phyloP scores from a whole-genome alignment of 2,888 invertebrate genomes.

The Agrotis segetum region DNA sequence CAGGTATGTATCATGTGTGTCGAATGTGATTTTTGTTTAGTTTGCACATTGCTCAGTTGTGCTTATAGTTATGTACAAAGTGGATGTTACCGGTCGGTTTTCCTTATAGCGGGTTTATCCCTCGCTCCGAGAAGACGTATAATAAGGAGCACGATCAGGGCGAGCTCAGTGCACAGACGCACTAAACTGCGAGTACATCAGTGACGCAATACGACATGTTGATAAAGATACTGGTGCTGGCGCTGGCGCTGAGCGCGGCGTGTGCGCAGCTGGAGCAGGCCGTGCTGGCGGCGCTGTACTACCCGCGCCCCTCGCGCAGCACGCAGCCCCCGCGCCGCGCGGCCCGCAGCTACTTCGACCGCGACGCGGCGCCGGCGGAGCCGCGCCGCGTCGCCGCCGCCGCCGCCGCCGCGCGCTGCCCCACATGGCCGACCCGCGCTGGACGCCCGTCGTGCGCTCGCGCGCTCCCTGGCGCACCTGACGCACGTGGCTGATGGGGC shows the following conservation, averaged over 20 bases:
- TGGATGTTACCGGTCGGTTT: constrained; percentile 11
- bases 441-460: constrained; percentile 64
- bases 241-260: constrained; percentile 23
- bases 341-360: constrained; percentile 60
- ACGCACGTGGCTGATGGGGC: background rate
- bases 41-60: constrained; percentile 1
- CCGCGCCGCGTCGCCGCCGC: constrained; percentile 50
- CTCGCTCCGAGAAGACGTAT: constrained; percentile 15
- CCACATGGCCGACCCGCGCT: constrained; percentile 57
- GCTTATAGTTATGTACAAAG: constrained; percentile 14
- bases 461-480: constrained; percentile 7
- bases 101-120: constrained; percentile 44
- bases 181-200: background rate
- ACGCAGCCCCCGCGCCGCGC: constrained; percentile 11
- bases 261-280: constrained; percentile 59
- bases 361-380: constrained; percentile 39
- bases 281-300: constrained; percentile 57
- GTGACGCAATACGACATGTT: constrained; percentile 30
- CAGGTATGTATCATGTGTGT: background rate
- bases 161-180: background rate
- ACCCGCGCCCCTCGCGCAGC: constrained; percentile 47
- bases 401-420: constrained; percentile 40
- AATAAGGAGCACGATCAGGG: background rate
- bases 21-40: constrained; percentile 13
- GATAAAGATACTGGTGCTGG: background rate